Base-by-base conservation (phyloP, 2,797 vertebrate species). In the Microchirus variegatus region DNA sequence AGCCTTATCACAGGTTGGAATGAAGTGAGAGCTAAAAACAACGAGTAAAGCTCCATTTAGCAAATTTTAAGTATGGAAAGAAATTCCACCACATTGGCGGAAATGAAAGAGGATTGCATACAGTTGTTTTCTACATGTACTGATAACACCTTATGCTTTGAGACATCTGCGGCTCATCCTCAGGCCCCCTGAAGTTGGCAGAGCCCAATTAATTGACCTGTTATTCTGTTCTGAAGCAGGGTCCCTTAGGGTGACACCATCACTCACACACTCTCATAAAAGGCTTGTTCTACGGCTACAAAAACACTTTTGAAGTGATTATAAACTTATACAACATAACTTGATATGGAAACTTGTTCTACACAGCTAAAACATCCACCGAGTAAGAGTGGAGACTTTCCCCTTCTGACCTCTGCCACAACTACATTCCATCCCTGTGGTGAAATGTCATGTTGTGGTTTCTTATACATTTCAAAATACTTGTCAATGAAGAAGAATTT, bases 381-480 rank as follows among this genome's bases (percentile, higher is more conserved):
- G 40, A 56, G 41, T 45, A 49, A 57, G 18, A 62, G 43, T n/a
- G n/a, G 46, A 54, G 15, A 70, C 70, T 66, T 70, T 69, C 52
- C 19, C 68, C 2, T 43, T 63, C 35, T 74, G 68, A 86, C 63
- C 50, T 67, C 47, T 41, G 53, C 38, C 48, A 70, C 44, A 65
- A 52, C 16, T 53, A 26, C 55, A 81, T 58, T 6, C 45, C 62
- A 45, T 42, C 52, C 43, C 22, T 43, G n/a, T 10, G 49, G 51
- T 48, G 53, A 43, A 42, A 57, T 18, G 19, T n/a, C 17, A 18
- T 46, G 31, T 31, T 31, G 31, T 31, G 31, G 31, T 31, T 31
- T 6, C 31, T 31, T 31, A 31, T 1, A 1, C 31, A 31, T 31
- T 31, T 31, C 31, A 31, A 31, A 31, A 31, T 8, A 31, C 31